Evolutionary conservation across 1,140 invertebrate species (phyloP).

Genomic region (Temnothorax nylanderi): DNA sequence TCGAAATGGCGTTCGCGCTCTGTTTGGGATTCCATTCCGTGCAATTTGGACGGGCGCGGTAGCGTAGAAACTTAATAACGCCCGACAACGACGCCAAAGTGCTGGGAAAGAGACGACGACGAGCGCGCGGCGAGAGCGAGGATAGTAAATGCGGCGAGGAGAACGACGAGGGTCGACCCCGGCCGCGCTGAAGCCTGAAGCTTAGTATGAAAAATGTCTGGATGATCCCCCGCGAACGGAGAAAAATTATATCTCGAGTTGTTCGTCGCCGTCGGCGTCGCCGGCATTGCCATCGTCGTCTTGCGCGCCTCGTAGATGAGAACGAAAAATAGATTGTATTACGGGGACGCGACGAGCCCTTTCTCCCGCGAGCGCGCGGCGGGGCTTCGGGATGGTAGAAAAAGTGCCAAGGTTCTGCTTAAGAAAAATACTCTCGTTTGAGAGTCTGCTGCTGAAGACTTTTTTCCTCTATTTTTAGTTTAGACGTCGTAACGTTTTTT

Average conservation of each 20-base stretch:
- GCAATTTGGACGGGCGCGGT: conserved; percentile 69
- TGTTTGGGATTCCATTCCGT: conserved; percentile 74
- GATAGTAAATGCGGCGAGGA: conserved; percentile 57
- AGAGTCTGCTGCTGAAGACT: background rate
- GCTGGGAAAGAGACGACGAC: conserved; percentile 60
- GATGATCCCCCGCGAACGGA: conserved; percentile 75
- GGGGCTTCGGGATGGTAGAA: conserved; percentile 26
- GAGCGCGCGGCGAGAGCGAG: conserved; percentile 7
- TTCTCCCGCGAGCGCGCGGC: background rate
- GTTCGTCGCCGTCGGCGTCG: conserved; percentile 53
- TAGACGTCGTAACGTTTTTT: background rate
- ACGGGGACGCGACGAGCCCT: conserved; percentile 26
- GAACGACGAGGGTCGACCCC: conserved; percentile 60
- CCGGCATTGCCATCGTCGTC: conserved; percentile 27
- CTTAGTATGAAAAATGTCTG: conserved; percentile 81
- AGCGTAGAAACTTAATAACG: conserved; percentile 73
- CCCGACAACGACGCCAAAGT: conserved; percentile 60
- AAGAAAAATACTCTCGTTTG: conserved; percentile 47
- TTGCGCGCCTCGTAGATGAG: conserved; percentile 48
- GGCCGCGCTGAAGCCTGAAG: conserved; percentile 71
- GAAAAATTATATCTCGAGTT: conserved; percentile 78
- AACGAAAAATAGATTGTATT: conserved; percentile 59
- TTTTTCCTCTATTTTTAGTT: conserved; percentile 28
- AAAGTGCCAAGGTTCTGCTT: conserved; percentile 35
- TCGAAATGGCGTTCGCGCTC: conserved; percentile 63